A percentile compares a stretch with the other conserved stretches of the same genome.
These are phyloP conservation scores for Metridium senile DNA, from an alignment of 92 coral and sea anemone genomes.

Conservation along the genomic window DNA sequence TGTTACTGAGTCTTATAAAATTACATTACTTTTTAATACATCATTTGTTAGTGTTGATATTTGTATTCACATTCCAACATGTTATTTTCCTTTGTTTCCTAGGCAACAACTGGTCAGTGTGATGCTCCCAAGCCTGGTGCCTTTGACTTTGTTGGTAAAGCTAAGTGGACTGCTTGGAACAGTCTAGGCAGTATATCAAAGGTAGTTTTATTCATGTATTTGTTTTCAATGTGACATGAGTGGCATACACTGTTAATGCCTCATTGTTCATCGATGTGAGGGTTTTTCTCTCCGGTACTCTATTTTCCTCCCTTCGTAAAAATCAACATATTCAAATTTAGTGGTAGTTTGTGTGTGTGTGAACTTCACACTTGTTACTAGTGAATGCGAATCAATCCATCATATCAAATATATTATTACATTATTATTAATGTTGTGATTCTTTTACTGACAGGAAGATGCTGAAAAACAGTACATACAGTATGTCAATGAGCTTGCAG, in stretches of 20 bases:
- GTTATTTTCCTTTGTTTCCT: conserved; percentile 29
- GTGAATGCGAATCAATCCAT: too few relatives aligned
- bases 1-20: too few relatives aligned
- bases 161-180: conserved; percentile 97
- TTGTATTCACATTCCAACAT: conserved; percentile 94
- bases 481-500: conserved; percentile 82
- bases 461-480: conserved; percentile 84
- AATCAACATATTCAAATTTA: too few relatives aligned
- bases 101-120: conserved; percentile 85
- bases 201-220: conserved; percentile 37
- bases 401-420: too few relatives aligned
- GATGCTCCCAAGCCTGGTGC: conserved; percentile 97
- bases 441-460: conserved; percentile 61
- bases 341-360: too few relatives aligned
- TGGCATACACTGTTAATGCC: too few relatives aligned
- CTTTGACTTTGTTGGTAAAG: conserved; percentile 97
- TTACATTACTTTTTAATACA: too few relatives aligned
- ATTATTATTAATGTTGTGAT: neutral
- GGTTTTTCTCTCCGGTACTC: too few relatives aligned
- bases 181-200: conserved; percentile 75
- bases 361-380: too few relatives aligned
- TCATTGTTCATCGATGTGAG: too few relatives aligned
- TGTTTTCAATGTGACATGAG: neutral
- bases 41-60: too few relatives aligned
- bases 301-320: too few relatives aligned